Percentiles rank a stretch among this genome's conserved stretches.
Evolutionary conservation across 2,797 vertebrate species (phyloP).

Genomic region (Ctenopoma multispine): DNA sequence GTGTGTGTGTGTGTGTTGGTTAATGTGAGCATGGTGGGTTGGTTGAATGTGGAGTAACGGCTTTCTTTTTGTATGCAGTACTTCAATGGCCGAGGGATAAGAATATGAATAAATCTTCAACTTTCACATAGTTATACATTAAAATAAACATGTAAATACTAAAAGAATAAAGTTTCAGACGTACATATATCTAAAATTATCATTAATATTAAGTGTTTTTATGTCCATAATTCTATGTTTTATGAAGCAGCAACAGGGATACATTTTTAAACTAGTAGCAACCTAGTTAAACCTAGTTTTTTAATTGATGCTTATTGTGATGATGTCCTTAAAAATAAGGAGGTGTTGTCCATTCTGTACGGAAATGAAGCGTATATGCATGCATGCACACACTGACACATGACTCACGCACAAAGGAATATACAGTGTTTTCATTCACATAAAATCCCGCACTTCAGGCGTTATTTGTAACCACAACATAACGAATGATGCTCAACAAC

Average conservation of each 20-base stretch:
- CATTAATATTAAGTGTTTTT: not conserved
- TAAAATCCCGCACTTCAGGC: conserved; percentile 23
- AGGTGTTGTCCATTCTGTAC: conserved; percentile 11
- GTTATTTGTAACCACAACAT: conserved; percentile 43
- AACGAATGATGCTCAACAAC: conserved; percentile 39
- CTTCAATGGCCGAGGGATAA: not conserved
- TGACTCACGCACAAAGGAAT: conserved; percentile 13
- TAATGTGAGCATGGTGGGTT: conserved; percentile 20
- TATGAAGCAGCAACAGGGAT: not conserved
- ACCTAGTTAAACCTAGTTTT: not conserved
- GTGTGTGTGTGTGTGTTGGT: conserved; percentile 18
- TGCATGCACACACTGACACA: conserved; percentile 1
- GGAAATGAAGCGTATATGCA: conserved; percentile 27
- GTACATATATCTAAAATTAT: not conserved
- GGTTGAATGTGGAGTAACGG: conserved; percentile 19
- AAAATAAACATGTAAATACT: conserved; percentile 8
- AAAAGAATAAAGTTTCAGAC: not conserved
- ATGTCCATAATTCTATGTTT: not conserved
- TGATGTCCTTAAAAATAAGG: conserved; percentile 11
- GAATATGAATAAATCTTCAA: conserved; percentile 4
- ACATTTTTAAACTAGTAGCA: not conserved
- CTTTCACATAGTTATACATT: not conserved
- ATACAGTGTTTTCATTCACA: conserved; percentile 30
- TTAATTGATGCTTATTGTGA: conserved; percentile 2
- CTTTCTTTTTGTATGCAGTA: conserved; percentile 11